Base-by-base conservation (phyloP, 2,113 vertebrate genomes). In the Pyrgilauda ruficollis region DNA sequence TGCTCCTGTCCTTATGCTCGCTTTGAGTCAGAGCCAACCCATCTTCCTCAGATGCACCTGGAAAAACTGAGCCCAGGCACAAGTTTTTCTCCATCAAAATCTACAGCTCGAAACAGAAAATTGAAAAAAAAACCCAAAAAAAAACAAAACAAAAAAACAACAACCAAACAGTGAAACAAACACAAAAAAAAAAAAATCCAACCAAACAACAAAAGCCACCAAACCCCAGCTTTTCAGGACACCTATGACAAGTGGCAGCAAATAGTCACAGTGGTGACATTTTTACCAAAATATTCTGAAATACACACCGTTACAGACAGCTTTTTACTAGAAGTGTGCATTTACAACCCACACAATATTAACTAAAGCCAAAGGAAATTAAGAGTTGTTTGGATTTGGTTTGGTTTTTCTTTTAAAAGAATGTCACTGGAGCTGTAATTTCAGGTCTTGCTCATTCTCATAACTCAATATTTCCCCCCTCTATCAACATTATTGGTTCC, bases 1-100 rank as follows among this genome's bases (percentile, higher is more conserved):
- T n/a, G 64, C 91, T 96, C 93, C 31, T 55, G 83, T 87, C 96
- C 94, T 97, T 97, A 85, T 94, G 96, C 61, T 96, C 24, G 1
- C 85, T 58, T 93, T 91, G 93, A 93, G 59, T 2, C 80, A 17
- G 5, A 95, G 93, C 96, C 94, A 97, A 19, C 35, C 88, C 28
- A 69, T 76, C 72, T n/a, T 52, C 68, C 30, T 81, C 4, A 2
- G 21, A 39, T 28, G 21, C 24, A 89, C 93, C 87, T 92, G 84
- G 63, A 44, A 87, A 72, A 86, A 89, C 33, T 4, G 0, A 79
- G 41, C 33, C 68, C 72, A 56, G 79, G 17, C 76, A 79, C 4
- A 1, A 75, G 49, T 6, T 41, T 35, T 83, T 44, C 73, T 61
- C 52, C 30, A 70, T 52, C 72, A 73, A 84, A 94, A 80, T 62